These are phyloP conservation scores for Ornithorhynchus anatinus DNA, from an alignment of 2,113 vertebrate genomes.

Conservation along the genomic window DNA sequence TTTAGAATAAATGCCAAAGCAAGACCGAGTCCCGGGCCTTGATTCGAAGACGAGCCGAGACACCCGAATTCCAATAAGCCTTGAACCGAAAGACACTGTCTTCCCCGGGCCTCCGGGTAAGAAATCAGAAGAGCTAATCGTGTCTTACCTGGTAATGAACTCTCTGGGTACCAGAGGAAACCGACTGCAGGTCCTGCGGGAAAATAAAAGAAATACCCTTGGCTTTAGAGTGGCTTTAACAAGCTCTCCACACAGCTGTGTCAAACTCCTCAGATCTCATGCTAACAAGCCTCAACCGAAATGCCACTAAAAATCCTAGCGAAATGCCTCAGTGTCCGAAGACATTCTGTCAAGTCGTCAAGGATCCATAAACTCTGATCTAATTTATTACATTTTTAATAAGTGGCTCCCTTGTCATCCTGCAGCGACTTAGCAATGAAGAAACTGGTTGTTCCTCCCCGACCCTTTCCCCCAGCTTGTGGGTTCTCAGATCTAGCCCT, in stretches of 20 bases:
- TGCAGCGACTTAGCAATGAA: too few relatives aligned
- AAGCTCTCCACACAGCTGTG: not conserved
- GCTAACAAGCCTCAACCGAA: not conserved
- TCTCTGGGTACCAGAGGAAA: slow-evolving; percentile 80
- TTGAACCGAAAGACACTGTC: not conserved
- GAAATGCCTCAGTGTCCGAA: slow-evolving; percentile 9
- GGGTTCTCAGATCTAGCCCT: too few relatives aligned
- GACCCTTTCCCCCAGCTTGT: too few relatives aligned
- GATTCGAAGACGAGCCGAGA: not conserved
- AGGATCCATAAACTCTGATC: not conserved
- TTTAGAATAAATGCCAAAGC: too few relatives aligned
- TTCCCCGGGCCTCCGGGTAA: not conserved
- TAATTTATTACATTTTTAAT: too few relatives aligned
- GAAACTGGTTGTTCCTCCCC: too few relatives aligned
- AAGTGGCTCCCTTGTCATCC: too few relatives aligned
- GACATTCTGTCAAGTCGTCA: slow-evolving; percentile 4
- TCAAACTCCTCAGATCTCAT: not conserved
- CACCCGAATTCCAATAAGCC: not conserved
- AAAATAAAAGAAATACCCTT: slow-evolving; percentile 24
- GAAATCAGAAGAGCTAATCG: slow-evolving; percentile 23
- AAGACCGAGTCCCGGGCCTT: too few relatives aligned
- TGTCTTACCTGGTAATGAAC: slow-evolving; percentile 93
- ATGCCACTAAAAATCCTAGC: not conserved
- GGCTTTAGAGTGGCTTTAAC: slow-evolving; percentile 9
- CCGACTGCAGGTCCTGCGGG: slow-evolving; percentile 73